These are phyloP conservation scores for Formica aserva DNA, from an alignment of 2,888 invertebrate species.

Conservation along the genomic window DNA sequence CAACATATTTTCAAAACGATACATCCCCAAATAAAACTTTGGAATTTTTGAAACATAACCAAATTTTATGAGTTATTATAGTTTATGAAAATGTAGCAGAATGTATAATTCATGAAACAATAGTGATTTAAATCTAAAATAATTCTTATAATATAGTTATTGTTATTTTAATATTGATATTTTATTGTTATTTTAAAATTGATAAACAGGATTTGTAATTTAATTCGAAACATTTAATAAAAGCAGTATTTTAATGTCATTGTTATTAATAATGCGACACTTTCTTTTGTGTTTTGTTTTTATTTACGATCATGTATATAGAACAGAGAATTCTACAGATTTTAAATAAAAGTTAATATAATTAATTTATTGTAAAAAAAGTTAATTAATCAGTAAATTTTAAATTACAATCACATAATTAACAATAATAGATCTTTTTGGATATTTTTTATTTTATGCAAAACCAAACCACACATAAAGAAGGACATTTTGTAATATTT, in stretches of 20 bases:
- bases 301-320: too few relatives aligned
- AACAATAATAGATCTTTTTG: background rate
- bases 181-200: background rate
- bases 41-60: too few relatives aligned
- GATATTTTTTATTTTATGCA: background rate
- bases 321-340: too few relatives aligned
- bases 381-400: background rate
- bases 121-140: slow-evolving; percentile 64
- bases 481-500: too few relatives aligned
- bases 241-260: too few relatives aligned
- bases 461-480: background rate
- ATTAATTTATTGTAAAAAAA: background rate
- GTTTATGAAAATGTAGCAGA: slow-evolving; percentile 59
- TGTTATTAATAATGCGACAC: too few relatives aligned
- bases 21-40: too few relatives aligned
- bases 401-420: background rate
- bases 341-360: too few relatives aligned
- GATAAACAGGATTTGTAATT: background rate
- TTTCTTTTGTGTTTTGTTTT: too few relatives aligned
- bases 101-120: slow-evolving; percentile 65
- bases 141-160: slow-evolving; percentile 49
- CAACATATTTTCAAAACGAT: too few relatives aligned
- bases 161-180: background rate
- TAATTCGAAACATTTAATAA: too few relatives aligned
- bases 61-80: slow-evolving; percentile 21